A percentile compares a stretch with the other conserved stretches of the same genome.
phyloP scores from a whole-genome alignment of 2,888 invertebrate species.

The Cosmia trapezina region DNA sequence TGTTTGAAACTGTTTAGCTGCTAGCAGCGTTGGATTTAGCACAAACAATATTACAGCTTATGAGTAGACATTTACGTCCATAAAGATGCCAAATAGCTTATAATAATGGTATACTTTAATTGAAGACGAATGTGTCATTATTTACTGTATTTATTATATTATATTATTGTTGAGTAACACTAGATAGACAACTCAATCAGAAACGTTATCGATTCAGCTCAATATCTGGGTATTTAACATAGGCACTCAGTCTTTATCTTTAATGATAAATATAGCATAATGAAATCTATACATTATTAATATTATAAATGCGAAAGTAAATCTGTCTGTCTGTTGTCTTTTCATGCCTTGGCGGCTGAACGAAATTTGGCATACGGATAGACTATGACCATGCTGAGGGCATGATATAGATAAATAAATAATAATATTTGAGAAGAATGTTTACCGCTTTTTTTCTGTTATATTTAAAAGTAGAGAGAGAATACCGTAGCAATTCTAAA shows the following conservation, averaged over 20 bases:
- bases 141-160: slow-evolving; percentile 73
- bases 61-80: slow-evolving; percentile 85
- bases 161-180: slow-evolving; percentile 70
- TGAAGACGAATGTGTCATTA: slow-evolving; percentile 69
- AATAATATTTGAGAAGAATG: slow-evolving; percentile 65
- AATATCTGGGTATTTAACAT: slow-evolving; percentile 75
- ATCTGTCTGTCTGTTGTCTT: neutral
- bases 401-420: slow-evolving; percentile 32
- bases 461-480: slow-evolving; percentile 79
- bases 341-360: neutral
- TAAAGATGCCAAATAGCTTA: slow-evolving; percentile 89
- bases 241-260: slow-evolving; percentile 71
- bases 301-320: slow-evolving; percentile 3
- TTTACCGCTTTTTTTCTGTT: slow-evolving; percentile 70
- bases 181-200: slow-evolving; percentile 69
- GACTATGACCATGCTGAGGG: neutral
- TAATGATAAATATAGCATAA: slow-evolving; percentile 81
- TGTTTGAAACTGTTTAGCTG: slow-evolving; percentile 64
- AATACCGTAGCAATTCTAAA: slow-evolving; percentile 76
- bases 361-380: neutral
- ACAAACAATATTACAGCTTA: slow-evolving; percentile 80
- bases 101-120: slow-evolving; percentile 79
- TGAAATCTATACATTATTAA: slow-evolving; percentile 41
- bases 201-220: slow-evolving; percentile 75
- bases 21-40: slow-evolving; percentile 70